Conservation (phyloP, 2,797 vertebrate species). For the Argentina silus region DNA sequence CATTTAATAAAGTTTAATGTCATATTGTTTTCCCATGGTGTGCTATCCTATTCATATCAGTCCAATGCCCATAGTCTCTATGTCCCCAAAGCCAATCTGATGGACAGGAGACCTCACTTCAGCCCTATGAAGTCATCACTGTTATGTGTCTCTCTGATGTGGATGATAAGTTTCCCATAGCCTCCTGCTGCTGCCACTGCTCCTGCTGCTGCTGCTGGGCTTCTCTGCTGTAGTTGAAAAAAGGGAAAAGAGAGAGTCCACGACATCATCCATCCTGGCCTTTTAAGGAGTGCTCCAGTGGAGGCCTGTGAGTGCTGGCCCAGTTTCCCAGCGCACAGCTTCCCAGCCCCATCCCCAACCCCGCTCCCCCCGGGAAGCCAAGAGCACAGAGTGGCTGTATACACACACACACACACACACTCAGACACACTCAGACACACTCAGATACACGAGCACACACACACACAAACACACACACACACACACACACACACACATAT, state of each 20-base stretch:
- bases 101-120: constrained; percentile 61
- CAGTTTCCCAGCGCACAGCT: constrained; percentile 71
- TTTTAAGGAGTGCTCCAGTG: constrained; percentile 83
- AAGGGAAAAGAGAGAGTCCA: constrained; percentile 55
- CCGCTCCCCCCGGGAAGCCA: constrained; percentile 56
- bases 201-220: constrained; percentile 48
- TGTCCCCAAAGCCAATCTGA: constrained; percentile 31
- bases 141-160: constrained; percentile 68
- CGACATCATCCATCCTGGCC: constrained; percentile 80
- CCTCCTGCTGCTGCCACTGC: constrained; percentile 28
- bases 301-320: constrained; percentile 74
- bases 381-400: constrained; percentile 56
- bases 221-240: constrained; percentile 44
- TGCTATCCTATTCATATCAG: too few species aligned
- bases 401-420: constrained; percentile 26
- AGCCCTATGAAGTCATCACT: constrained; percentile 68
- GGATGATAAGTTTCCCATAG: constrained; percentile 67
- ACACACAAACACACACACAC: constrained; percentile 14
- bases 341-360: constrained; percentile 61
- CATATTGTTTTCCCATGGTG: too few species aligned
- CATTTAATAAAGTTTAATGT: too few species aligned
- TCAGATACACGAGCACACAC: neutral
- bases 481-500: constrained; percentile 4
- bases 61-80: neutral
- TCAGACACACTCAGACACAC: neutral